Evolutionary conservation across 2,113 vertebrate species (phyloP).

Genomic region (Lepus americanus): DNA sequence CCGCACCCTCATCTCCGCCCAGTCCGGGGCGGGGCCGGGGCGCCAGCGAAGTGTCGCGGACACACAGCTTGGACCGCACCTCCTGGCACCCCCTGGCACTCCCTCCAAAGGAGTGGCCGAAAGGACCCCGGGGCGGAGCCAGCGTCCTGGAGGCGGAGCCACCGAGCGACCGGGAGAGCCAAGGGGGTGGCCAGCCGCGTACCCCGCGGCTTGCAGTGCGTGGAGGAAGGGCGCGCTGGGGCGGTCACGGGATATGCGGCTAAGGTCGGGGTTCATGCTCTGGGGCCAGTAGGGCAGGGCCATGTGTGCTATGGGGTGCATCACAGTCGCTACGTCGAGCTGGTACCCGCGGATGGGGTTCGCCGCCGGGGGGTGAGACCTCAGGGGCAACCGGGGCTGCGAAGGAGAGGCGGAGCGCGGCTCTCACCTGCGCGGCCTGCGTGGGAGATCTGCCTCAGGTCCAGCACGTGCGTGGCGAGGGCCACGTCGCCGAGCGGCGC

Average conservation of each 20-base stretch:
- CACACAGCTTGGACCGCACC: neutral
- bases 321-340: neutral
- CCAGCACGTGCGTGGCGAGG: slow-evolving; percentile 94
- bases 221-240: neutral
- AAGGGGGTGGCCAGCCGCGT: too few species aligned
- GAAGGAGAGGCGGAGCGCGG: fast-evolving
- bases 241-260: neutral
- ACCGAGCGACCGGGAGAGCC: too few species aligned
- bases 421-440: slow-evolving; percentile 92
- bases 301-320: neutral
- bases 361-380: neutral
- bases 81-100: too few species aligned
- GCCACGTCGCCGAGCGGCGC: slow-evolving; percentile 91
- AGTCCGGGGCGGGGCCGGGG: neutral
- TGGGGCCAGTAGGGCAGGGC: neutral
- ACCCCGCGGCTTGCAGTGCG: too few species aligned
- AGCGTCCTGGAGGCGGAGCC: neutral
- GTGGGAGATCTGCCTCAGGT: slow-evolving; percentile 95
- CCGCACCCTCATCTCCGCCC: neutral
- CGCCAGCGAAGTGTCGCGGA: neutral
- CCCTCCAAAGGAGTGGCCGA: neutral
- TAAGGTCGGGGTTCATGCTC: neutral
- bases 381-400: neutral
- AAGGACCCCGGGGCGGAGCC: neutral
- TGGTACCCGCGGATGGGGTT: too few species aligned